Percentiles rank a stretch among this genome's conserved stretches.
Evolutionary conservation across 2,113 vertebrate genomes (phyloP).

Genomic region (Hemiprocne comata): DNA sequence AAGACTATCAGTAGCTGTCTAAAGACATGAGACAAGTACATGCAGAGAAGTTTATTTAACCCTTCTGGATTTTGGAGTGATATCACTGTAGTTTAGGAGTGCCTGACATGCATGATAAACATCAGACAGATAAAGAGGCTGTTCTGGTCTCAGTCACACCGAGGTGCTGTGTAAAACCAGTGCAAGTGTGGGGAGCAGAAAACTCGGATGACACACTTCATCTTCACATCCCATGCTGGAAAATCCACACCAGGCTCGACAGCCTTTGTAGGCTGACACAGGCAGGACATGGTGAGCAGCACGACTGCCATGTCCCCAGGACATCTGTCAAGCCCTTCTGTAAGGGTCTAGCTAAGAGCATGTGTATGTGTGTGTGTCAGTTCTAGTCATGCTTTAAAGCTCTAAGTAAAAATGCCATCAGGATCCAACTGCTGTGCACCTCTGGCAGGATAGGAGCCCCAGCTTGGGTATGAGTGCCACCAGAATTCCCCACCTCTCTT

Average conservation of each 20-base stretch:
- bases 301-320: rapidly evolving
- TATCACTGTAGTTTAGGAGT: background rate
- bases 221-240: rapidly evolving
- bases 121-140: background rate
- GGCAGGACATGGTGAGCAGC: background rate
- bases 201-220: background rate
- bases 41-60: conserved; percentile 29
- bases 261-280: background rate
- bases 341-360: background rate
- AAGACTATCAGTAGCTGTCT: conserved; percentile 33
- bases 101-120: background rate
- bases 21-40: background rate
- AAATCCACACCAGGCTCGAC: background rate
- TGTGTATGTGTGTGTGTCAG: background rate
- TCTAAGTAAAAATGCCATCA: background rate
- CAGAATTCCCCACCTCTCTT: background rate
- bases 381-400: background rate
- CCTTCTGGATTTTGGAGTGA: background rate
- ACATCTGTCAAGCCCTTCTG: background rate
- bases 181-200: background rate
- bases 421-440: background rate
- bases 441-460: background rate
- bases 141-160: background rate
- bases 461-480: rapidly evolving
- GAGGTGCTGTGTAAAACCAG: background rate